Evolutionary conservation across 2,113 vertebrate species (phyloP), one percentile per base, ranked within the genome.

Genomic region (Centropristis striata): DNA sequence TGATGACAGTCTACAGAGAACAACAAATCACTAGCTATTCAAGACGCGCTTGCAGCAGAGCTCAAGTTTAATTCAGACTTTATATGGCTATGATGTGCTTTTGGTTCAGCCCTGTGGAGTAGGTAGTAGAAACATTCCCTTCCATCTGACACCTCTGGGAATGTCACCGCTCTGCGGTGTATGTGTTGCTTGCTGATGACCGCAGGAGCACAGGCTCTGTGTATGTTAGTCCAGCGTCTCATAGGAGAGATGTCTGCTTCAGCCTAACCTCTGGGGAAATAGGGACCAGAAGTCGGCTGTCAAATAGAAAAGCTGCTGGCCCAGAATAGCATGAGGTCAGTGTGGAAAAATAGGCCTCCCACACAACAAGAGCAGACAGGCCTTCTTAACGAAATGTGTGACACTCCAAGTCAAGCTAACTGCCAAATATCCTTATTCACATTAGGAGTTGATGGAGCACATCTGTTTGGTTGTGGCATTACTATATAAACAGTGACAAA

Each of bases 271-370:
- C 90, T 6, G 39, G 87, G 91, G 90, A 88, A 86, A 90, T 63
- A 75, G 90, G 13, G 68, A 90, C 86, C 86, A 90, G 83, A 92
- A 90, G 88, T 83, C 88, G 84, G 81, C 92, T 90, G 91, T 92
- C 90, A 90, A 76, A 89, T 64, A 84, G 61, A 60, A 36, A 58
- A 76, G 85, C 84, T 78, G 76, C 51, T 86, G 83, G 78, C 86
- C 77, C 68, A 69, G 75, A 91, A 91, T 90, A 90, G 77, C 84
- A 84, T 15, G 6, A 63, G 90, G 85, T 88, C 82, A 86, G 73
- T 60, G 78, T 73, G 71, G 84, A 77, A 81, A 89, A 88, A 92
- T 69, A 80, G 75, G 75, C 80, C 77, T 90, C 71, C 79, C 75
- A 82, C 76, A 88, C 53, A 86, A 83, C 85, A 85, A 72, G 80